Evolutionary conservation across 1,140 invertebrate genomes (phyloP).

Genomic region (Zelostemma sp.): DNA sequence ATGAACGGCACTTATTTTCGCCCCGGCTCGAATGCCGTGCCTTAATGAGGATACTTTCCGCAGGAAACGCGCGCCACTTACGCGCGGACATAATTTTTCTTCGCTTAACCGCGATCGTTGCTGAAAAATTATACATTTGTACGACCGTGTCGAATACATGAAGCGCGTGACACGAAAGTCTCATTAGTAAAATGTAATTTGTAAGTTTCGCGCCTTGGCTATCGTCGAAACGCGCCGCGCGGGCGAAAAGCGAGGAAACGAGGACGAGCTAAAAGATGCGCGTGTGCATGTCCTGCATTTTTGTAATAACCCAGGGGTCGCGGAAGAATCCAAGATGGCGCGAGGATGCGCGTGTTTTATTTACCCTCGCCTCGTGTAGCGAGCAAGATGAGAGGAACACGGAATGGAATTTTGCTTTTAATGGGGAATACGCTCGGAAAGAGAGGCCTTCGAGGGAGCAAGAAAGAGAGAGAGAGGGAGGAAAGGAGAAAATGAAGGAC

Average conservation of each 20-base stretch:
- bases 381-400: slow-evolving; percentile 55
- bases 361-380: slow-evolving; percentile 45
- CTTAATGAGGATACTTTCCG: not conserved
- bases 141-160: not conserved
- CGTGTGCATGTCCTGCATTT: slow-evolving; percentile 64
- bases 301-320: slow-evolving; percentile 68
- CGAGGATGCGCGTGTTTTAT: slow-evolving; percentile 59
- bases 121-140: not conserved
- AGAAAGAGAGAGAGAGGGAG: no score
- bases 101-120: not conserved
- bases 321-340: slow-evolving; percentile 68
- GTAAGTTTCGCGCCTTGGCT: slow-evolving; percentile 28
- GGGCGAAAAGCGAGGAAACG: slow-evolving; percentile 15
- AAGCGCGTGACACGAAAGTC: not conserved
- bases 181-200: slow-evolving; percentile 8
- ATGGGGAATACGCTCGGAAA: slow-evolving; percentile 62
- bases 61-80: no score
- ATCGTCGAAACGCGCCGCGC: slow-evolving; percentile 17
- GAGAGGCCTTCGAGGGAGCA: slow-evolving; percentile 46
- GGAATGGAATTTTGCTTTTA: slow-evolving; percentile 69
- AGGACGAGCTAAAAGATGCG: slow-evolving; percentile 47
- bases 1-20: not conserved
- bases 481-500: slow-evolving; percentile 40
- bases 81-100: no score
- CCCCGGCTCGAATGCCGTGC: not conserved